These are phyloP conservation scores for Discoglossus pictus DNA, from an alignment of 2,797 vertebrate genomes.

Conservation along the genomic window DNA sequence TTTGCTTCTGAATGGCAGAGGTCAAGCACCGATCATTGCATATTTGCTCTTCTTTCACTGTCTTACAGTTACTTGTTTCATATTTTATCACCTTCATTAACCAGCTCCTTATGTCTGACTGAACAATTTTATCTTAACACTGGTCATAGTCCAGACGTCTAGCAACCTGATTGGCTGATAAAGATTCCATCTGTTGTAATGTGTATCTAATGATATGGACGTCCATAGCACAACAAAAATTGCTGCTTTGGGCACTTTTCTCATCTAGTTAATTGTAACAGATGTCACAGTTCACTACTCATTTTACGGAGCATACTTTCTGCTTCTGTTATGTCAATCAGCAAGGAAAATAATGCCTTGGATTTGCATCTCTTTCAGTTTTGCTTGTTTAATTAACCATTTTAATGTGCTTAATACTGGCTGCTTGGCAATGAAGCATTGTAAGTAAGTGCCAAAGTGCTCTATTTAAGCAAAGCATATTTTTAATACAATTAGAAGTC, in stretches of 20 bases:
- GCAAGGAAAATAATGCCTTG: slow-evolving; percentile 17
- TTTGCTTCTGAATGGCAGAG: background rate
- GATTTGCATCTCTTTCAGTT: slow-evolving; percentile 5
- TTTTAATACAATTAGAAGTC: slow-evolving; percentile 4
- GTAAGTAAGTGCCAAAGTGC: slow-evolving; percentile 2
- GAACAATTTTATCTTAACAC: slow-evolving; percentile 30
- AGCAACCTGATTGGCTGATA: slow-evolving; percentile 18
- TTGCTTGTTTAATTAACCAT: slow-evolving; percentile 25
- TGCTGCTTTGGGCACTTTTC: slow-evolving; percentile 42
- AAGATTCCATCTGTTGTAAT: slow-evolving; percentile 34
- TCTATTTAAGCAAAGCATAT: background rate
- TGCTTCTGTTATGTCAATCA: slow-evolving; percentile 27
- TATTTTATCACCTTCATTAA: slow-evolving; percentile 26
- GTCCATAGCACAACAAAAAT: slow-evolving; percentile 20
- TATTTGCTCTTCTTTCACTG: slow-evolving; percentile 6
- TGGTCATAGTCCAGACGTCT: slow-evolving; percentile 24
- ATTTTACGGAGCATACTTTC: slow-evolving; percentile 24
- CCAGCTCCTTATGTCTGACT: slow-evolving; percentile 27
- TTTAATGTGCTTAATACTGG: slow-evolving; percentile 7
- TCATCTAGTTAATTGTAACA: slow-evolving; percentile 33
- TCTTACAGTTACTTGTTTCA: slow-evolving; percentile 1
- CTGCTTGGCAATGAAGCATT: slow-evolving; percentile 1
- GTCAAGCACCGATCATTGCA: slow-evolving; percentile 1
- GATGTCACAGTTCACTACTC: slow-evolving; percentile 35
- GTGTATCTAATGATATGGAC: slow-evolving; percentile 32